These are phyloP conservation scores for Sylvia atricapilla DNA, from an alignment of 2,113 vertebrate species.

Conservation along the genomic window DNA sequence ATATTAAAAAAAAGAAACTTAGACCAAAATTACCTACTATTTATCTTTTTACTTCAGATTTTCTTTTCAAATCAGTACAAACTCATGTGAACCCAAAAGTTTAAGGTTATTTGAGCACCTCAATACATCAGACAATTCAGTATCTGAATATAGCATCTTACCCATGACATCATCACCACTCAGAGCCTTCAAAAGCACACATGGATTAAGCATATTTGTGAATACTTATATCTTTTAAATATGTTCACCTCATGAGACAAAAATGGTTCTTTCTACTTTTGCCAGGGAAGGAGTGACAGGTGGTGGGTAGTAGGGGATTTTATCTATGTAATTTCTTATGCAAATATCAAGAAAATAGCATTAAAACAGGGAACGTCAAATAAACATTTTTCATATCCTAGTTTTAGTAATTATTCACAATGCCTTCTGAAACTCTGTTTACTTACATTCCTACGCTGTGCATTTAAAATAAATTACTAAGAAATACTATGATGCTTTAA, in stretches of 20 bases:
- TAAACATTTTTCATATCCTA: neutral
- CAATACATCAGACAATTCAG: neutral
- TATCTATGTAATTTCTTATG: neutral
- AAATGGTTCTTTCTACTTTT: neutral
- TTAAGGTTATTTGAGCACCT: neutral
- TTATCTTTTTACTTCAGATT: neutral
- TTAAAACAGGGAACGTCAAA: neutral
- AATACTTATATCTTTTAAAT: neutral
- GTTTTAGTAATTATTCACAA: neutral
- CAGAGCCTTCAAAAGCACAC: neutral
- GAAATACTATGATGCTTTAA: neutral
- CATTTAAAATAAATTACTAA: neutral
- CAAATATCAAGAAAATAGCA: neutral
- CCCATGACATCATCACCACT: neutral
- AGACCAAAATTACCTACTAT: neutral
- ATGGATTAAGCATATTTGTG: neutral
- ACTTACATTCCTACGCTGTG: neutral
- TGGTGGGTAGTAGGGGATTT: neutral
- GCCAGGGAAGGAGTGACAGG: rapidly evolving
- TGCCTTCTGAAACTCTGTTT: neutral
- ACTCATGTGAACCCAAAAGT: neutral
- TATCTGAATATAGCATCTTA: neutral
- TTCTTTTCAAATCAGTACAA: neutral
- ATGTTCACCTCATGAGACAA: neutral
- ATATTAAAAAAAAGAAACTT: neutral